Conservation (phyloP, 2,797 vertebrate genomes). For the Denticeps clupeoides region DNA sequence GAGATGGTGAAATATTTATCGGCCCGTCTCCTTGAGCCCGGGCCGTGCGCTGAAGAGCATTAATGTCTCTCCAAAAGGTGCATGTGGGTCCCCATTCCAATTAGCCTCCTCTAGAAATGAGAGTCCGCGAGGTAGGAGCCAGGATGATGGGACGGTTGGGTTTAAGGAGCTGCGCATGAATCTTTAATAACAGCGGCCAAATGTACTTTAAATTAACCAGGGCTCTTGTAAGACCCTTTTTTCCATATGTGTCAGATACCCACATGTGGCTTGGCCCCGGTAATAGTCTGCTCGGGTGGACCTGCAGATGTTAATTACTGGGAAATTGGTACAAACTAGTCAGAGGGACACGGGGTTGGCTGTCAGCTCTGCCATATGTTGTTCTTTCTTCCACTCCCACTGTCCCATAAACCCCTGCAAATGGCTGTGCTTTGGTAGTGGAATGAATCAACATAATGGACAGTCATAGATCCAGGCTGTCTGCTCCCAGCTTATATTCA, state of each 20-base stretch:
- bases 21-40: conserved; percentile 23
- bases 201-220: conserved; percentile 36
- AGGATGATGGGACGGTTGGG: conserved; percentile 34
- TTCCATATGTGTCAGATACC: background rate
- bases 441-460: conserved; percentile 52
- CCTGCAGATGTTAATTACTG: conserved; percentile 41
- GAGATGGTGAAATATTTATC: conserved; percentile 43
- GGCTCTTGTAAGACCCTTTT: conserved; percentile 23
- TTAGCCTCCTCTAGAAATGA: conserved; percentile 29
- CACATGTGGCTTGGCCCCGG: conserved; percentile 19
- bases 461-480: conserved; percentile 40
- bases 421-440: conserved; percentile 34
- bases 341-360: conserved; percentile 25
- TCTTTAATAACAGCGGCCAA: conserved; percentile 36
- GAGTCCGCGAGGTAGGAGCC: conserved; percentile 21
- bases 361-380: conserved; percentile 6
- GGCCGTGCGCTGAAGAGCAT: conserved; percentile 10
- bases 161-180: conserved; percentile 31
- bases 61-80: background rate
- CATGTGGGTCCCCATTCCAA: conserved; percentile 24
- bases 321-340: conserved; percentile 21
- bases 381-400: conserved; percentile 10
- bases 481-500: conserved; percentile 44
- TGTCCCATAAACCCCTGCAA: conserved; percentile 30
- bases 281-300: conserved; percentile 27